Conservation (phyloP, 2,797 vertebrate genomes). For the Avahi laniger region DNA sequence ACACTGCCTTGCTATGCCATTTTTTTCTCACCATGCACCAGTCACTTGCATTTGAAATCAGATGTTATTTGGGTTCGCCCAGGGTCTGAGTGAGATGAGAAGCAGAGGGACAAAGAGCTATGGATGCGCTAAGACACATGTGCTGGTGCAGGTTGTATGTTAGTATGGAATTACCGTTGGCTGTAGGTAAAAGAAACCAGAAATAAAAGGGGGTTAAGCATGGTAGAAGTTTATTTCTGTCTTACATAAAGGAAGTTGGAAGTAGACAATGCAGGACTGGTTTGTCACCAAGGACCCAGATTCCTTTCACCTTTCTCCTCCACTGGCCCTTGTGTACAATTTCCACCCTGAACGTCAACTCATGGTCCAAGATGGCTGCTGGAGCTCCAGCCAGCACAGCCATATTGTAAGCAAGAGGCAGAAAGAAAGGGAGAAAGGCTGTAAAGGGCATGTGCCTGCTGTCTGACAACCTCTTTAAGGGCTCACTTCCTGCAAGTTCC, state of each 20-base stretch:
- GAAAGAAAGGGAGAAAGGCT: background rate
- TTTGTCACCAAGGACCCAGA: background rate
- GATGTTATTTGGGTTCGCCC: background rate
- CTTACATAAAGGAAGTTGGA: background rate
- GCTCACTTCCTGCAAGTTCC: no score
- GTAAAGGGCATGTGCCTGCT: background rate
- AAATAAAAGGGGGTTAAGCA: background rate
- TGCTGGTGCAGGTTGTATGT: background rate
- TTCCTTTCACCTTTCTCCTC: background rate
- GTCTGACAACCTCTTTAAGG: background rate
- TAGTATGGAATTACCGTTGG: background rate
- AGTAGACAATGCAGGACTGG: background rate
- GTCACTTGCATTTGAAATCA: background rate
- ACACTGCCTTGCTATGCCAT: background rate
- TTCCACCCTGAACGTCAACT: background rate
- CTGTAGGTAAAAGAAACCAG: background rate
- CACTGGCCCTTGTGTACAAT: background rate
- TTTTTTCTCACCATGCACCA: background rate
- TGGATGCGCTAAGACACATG: background rate
- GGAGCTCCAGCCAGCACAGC: background rate
- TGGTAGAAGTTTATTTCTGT: background rate
- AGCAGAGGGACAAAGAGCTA: background rate
- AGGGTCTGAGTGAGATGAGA: background rate
- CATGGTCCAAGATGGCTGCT: background rate
- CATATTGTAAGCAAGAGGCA: background rate